phyloP scores from a whole-genome alignment of 2,797 vertebrate species.

The Poeciliopsis infans region DNA sequence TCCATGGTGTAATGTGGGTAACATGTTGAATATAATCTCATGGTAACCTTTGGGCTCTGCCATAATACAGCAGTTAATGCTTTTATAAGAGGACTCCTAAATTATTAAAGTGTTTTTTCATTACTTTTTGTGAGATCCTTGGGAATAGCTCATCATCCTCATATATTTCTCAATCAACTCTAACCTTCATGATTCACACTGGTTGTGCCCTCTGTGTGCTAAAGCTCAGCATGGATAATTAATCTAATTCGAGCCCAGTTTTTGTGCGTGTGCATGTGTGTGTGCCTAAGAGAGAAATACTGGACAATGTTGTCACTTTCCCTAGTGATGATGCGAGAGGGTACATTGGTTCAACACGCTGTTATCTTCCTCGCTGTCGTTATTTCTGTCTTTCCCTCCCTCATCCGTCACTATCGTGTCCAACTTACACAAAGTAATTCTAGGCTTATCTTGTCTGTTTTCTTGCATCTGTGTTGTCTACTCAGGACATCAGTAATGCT shows the following conservation, averaged over 20 bases:
- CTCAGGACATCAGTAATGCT: conserved; percentile 13
- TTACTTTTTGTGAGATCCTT: conserved; percentile 8
- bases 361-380: conserved; percentile 34
- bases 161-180: conserved; percentile 29
- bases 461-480: conserved; percentile 16
- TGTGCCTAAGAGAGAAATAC: conserved; percentile 32
- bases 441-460: conserved; percentile 14
- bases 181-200: conserved; percentile 41
- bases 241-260: conserved; percentile 69
- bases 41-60: background rate
- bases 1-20: background rate
- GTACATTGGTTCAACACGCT: conserved; percentile 47
- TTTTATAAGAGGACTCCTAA: conserved; percentile 12
- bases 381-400: background rate
- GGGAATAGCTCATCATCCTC: conserved; percentile 3
- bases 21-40: background rate
- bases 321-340: conserved; percentile 40
- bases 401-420: conserved; percentile 6
- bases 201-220: conserved; percentile 42
- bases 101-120: conserved; percentile 5
- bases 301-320: conserved; percentile 54
- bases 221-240: conserved; percentile 64
- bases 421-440: conserved; percentile 13
- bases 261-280: conserved; percentile 47
- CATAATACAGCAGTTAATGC: background rate